Evolutionary conservation across 2,888 invertebrate species (phyloP).

Genomic region (Creontiades dilutus): DNA sequence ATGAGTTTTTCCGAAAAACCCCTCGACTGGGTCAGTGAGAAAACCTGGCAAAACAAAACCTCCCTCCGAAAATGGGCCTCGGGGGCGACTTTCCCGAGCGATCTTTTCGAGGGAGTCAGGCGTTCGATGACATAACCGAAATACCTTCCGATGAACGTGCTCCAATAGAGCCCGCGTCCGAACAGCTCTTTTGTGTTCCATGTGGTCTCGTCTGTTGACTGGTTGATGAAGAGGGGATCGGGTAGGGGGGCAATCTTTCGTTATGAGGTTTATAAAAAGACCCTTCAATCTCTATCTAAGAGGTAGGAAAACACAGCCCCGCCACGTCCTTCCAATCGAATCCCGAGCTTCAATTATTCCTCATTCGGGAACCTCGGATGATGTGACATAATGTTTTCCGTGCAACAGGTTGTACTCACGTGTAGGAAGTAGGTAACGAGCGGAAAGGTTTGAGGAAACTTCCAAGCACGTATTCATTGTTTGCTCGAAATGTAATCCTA

Average conservation of each 20-base stretch:
- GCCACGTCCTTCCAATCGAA: constrained; percentile 16
- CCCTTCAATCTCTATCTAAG: constrained; percentile 19
- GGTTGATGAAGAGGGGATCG: neutral
- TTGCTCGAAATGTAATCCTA: no score
- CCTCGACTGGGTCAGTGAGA: constrained; percentile 45
- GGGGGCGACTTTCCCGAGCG: neutral
- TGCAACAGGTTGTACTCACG: neutral
- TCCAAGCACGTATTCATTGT: no score
- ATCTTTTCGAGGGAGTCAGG: neutral
- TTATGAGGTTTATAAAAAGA: constrained; percentile 38
- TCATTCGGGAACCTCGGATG: neutral
- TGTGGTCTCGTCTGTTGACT: neutral
- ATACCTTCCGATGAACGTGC: constrained; percentile 47
- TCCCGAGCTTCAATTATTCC: neutral
- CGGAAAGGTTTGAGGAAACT: no score
- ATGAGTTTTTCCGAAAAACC: constrained; percentile 44
- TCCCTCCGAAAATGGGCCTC: constrained; percentile 4
- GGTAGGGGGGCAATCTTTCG: neutral
- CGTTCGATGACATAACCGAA: constrained; percentile 50
- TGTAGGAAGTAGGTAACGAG: neutral
- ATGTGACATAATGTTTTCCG: constrained; percentile 6
- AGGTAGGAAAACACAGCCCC: neutral
- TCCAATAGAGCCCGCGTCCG: constrained; percentile 23
- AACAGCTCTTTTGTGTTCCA: constrained; percentile 20
- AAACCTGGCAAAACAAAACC: constrained; percentile 43